Conservation (phyloP, 2,888 invertebrate genomes). For the Timema podura region DNA sequence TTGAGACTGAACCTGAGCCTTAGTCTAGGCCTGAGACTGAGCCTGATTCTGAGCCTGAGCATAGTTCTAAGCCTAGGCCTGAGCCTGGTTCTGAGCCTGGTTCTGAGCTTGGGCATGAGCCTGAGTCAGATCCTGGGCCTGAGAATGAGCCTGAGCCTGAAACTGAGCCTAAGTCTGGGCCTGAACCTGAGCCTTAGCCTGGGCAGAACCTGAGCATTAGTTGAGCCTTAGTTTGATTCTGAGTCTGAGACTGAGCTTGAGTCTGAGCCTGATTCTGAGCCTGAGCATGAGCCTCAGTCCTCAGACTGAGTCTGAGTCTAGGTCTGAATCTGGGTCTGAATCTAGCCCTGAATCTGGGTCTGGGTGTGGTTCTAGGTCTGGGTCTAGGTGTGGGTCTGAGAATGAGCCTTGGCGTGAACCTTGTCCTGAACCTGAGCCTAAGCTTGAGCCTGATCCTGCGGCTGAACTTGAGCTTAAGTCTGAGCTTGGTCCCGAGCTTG, state of each 20-base stretch:
- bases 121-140: not conserved
- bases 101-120: conserved; percentile 16
- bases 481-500: too few species aligned
- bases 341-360: not conserved
- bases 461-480: conserved; percentile 31
- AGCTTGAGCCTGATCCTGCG: too few species aligned
- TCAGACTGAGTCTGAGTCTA: conserved; percentile 24
- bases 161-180: not conserved
- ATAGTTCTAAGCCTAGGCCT: conserved; percentile 29
- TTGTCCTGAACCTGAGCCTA: too few species aligned
- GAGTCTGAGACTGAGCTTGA: conserved; percentile 32
- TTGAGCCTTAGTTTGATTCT: conserved; percentile 34
- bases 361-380: too few species aligned
- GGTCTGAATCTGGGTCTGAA: conserved; percentile 15
- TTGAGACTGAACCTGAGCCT: conserved; percentile 8
- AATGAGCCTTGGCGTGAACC: too few species aligned
- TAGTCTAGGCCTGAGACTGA: conserved; percentile 33
- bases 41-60: conserved; percentile 33
- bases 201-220: conserved; percentile 29
- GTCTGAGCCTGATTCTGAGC: too few species aligned
- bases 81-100: conserved; percentile 24
- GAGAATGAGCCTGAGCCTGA: conserved; percentile 14
- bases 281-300: too few species aligned
- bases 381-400: too few species aligned
- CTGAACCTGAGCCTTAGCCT: not conserved